Percentiles rank a stretch among this genome's conserved stretches.
These are phyloP conservation scores for Clupea harengus DNA, from an alignment of 2,113 vertebrate genomes.

Conservation along the genomic window DNA sequence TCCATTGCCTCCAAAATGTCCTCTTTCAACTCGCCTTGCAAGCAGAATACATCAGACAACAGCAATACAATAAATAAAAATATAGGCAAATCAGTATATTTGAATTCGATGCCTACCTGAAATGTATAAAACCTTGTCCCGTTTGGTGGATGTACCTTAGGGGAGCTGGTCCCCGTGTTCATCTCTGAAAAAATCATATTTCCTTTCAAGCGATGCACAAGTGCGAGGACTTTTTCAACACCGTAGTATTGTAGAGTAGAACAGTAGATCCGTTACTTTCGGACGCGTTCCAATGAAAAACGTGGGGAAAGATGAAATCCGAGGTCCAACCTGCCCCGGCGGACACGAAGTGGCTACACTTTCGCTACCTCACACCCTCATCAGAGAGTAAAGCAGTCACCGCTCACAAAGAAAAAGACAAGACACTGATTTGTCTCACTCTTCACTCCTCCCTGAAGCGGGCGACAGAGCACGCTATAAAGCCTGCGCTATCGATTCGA, in stretches of 20 bases:
- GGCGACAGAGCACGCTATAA: slow-evolving; percentile 19
- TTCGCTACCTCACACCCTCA: slow-evolving; percentile 54
- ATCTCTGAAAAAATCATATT: slow-evolving; percentile 99
- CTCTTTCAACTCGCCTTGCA: not conserved
- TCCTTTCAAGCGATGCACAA: slow-evolving; percentile 78
- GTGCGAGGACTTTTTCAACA: slow-evolving; percentile 57
- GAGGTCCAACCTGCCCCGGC: slow-evolving; percentile 72
- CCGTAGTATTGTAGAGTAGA: slow-evolving; percentile 62
- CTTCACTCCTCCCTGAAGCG: not conserved
- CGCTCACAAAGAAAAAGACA: slow-evolving; percentile 14
- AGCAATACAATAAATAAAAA: not conserved
- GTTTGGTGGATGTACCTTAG: slow-evolving; percentile 95
- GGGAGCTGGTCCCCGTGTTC: slow-evolving; percentile 90
- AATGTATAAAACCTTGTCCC: slow-evolving; percentile 96
- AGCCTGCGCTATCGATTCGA: slow-evolving; percentile 27
- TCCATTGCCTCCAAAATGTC: not conserved
- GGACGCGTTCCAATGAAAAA: not conserved
- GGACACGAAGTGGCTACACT: slow-evolving; percentile 54
- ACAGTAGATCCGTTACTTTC: slow-evolving; percentile 47
- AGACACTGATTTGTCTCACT: slow-evolving; percentile 6
- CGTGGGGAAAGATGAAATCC: not conserved
- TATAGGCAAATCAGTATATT: not conserved
- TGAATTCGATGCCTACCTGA: slow-evolving; percentile 77
- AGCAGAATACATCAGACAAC: not conserved
- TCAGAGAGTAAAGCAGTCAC: slow-evolving; percentile 38